phyloP scores from a whole-genome alignment of 1,140 invertebrate species.

The Macrobrachium rosenbergii region DNA sequence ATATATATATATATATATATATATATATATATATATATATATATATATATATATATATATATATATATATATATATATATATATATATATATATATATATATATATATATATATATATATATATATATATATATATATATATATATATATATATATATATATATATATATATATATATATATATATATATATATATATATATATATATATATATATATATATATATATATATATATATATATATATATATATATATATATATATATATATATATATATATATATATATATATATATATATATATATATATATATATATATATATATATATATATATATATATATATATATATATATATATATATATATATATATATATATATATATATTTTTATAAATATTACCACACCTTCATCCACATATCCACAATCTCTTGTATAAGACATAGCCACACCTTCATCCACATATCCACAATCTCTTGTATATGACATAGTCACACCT shows the following conservation, averaged over 20 bases:
- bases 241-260: conserved; percentile 17
- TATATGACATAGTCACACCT: too few relatives aligned
- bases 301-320: background rate
- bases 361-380: background rate
- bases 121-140: conserved; percentile 17
- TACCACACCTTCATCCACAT: too few relatives aligned
- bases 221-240: conserved; percentile 20
- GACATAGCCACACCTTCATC: too few relatives aligned
- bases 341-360: conserved; percentile 17
- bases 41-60: too few relatives aligned
- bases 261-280: conserved; percentile 20
- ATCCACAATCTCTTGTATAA: too few relatives aligned
- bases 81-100: conserved; percentile 1
- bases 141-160: conserved; percentile 14
- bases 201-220: conserved; percentile 13
- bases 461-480: too few relatives aligned
- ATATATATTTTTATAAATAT: too few relatives aligned
- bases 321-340: conserved; percentile 20
- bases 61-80: too few relatives aligned
- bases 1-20: too few relatives aligned
- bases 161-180: conserved; percentile 12
- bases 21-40: too few relatives aligned
- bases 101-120: conserved; percentile 20
- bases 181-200: conserved; percentile 14
- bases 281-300: conserved; percentile 17